These are phyloP conservation scores for Pseudochirops corinnae DNA, from an alignment of 2,797 vertebrate genomes.

Conservation along the genomic window DNA sequence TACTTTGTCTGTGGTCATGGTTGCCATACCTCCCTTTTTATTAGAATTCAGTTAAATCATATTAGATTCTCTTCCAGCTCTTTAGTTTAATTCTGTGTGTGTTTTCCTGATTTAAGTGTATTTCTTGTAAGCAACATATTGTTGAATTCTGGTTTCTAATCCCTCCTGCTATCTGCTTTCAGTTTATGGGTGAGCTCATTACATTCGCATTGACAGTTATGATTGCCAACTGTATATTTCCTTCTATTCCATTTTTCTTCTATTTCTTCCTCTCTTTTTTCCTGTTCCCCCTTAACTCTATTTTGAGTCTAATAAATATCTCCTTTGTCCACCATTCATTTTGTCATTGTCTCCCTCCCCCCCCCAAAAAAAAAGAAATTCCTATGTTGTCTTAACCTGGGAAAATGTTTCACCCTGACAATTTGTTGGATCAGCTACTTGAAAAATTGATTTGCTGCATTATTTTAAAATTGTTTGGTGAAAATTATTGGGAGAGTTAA, in stretches of 20 bases:
- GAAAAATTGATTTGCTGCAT: neutral
- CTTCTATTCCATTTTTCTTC: neutral
- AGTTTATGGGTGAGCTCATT: neutral
- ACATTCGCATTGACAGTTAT: neutral
- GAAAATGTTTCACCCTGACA: neutral
- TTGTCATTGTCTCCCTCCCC: neutral
- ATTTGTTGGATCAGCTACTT: neutral
- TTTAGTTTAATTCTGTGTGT: neutral
- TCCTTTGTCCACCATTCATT: neutral
- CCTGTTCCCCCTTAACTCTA: neutral
- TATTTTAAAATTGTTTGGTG: neutral
- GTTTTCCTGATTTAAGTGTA: neutral
- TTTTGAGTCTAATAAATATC: neutral
- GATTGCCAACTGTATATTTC: neutral
- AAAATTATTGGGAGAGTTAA: neutral
- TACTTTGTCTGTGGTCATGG: neutral
- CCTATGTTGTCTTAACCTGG: neutral
- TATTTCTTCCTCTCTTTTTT: neutral
- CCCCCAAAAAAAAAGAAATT: neutral
- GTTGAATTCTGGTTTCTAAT: neutral
- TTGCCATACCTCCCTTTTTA: neutral
- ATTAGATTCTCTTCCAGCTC: neutral
- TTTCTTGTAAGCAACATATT: neutral
- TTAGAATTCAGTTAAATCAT: neutral
- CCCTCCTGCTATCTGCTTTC: neutral